Percentiles rank a stretch among this genome's conserved stretches.
These are phyloP conservation scores for Acronicta aceris DNA, from an alignment of 2,888 invertebrate genomes.

Conservation along the genomic window DNA sequence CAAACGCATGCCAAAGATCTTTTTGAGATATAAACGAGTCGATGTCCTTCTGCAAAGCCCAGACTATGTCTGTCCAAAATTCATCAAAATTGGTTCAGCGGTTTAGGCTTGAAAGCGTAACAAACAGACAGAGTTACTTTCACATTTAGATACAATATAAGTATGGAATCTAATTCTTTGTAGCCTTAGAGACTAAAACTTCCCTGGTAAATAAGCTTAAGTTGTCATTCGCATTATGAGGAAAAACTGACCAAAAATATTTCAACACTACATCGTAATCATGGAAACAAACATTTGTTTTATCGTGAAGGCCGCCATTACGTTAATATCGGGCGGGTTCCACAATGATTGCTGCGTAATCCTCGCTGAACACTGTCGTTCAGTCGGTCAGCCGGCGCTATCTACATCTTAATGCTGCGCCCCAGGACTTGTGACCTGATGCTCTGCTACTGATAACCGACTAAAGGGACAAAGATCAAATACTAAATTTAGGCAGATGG, in stretches of 20 bases:
- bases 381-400: slow-evolving; percentile 55
- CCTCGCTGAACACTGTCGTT: slow-evolving; percentile 34
- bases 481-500: not conserved
- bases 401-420: slow-evolving; percentile 57
- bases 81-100: no score
- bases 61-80: no score
- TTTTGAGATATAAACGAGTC: no score
- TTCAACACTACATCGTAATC: not conserved
- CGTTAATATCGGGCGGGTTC: slow-evolving; percentile 13
- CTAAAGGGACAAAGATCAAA: slow-evolving; percentile 13
- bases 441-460: slow-evolving; percentile 51
- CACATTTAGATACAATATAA: no score
- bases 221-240: not conserved
- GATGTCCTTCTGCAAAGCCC: no score
- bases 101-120: no score
- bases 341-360: slow-evolving; percentile 20
- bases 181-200: no score
- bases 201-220: no score
- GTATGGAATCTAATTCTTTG: no score
- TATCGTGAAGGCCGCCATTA: slow-evolving; percentile 4
- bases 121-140: no score
- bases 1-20: no score
- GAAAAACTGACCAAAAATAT: not conserved
- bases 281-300: slow-evolving; percentile 7
- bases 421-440: slow-evolving; percentile 60